These are phyloP conservation scores for Trissolcus japonicus DNA, from an alignment of 2,888 invertebrate genomes.

Conservation along the genomic window DNA sequence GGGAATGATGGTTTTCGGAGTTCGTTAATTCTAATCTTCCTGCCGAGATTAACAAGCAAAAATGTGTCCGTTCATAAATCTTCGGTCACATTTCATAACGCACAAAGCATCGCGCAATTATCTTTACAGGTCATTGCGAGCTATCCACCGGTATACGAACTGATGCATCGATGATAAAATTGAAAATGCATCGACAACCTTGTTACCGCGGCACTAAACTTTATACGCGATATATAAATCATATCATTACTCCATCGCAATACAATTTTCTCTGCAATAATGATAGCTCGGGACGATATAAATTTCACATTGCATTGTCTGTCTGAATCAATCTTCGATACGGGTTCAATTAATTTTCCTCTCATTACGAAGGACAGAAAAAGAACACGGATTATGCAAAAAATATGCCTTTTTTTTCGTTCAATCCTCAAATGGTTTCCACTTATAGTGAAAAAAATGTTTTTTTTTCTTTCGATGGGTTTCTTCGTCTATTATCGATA, in stretches of 20 bases:
- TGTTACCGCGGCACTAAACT: conserved; percentile 46
- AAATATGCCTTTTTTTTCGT: not conserved
- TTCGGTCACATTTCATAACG: conserved; percentile 26
- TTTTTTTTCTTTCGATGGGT: conserved; percentile 32
- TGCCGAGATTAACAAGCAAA: conserved; percentile 43
- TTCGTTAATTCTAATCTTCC: conserved; percentile 22
- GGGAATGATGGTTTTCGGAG: conserved; percentile 20
- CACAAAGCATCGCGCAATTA: conserved; percentile 47
- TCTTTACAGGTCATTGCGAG: conserved; percentile 53
- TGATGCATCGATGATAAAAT: conserved; percentile 52
- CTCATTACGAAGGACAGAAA: not conserved
- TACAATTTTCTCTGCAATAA: not conserved
- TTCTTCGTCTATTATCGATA: conserved; percentile 51
- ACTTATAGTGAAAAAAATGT: not conserved
- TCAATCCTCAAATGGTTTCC: too few relatives aligned
- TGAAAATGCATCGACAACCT: conserved; percentile 48
- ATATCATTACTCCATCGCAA: conserved; percentile 42
- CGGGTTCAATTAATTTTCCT: too few relatives aligned
- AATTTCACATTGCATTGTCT: too few relatives aligned
- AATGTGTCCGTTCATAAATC: conserved; percentile 37
- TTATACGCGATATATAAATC: conserved; percentile 44
- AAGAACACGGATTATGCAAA: too few relatives aligned
- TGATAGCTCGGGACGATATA: not conserved
- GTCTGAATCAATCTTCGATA: too few relatives aligned
- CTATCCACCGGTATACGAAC: conserved; percentile 37